A percentile compares a stretch with the other conserved stretches of the same genome.
These are phyloP conservation scores for Thereva nobilitata DNA, from an alignment of 2,888 invertebrate species.

Conservation along the genomic window DNA sequence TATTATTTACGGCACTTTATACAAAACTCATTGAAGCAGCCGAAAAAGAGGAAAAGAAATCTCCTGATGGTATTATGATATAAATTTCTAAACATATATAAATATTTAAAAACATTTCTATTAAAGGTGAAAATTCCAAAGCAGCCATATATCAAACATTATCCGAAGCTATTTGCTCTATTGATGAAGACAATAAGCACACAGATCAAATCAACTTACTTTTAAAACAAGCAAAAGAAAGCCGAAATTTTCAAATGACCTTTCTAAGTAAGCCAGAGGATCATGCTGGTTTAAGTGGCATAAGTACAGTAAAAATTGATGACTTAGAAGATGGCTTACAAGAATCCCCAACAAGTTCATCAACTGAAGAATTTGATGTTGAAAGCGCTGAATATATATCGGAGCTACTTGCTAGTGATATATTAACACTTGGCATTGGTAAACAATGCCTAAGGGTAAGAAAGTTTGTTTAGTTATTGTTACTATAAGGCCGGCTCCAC, in stretches of 20 bases:
- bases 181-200: conserved; percentile 80
- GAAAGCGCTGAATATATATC: conserved; percentile 60
- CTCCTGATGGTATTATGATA: background rate
- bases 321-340: conserved; percentile 45
- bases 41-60: conserved; percentile 49
- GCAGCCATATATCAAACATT: conserved; percentile 70
- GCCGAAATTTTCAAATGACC: conserved; percentile 49
- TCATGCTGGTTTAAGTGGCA: conserved; percentile 51
- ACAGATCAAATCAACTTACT: conserved; percentile 73
- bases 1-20: conserved; percentile 71
- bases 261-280: conserved; percentile 55
- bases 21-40: conserved; percentile 65
- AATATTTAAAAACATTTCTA: conserved; percentile 1
- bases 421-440: conserved; percentile 66
- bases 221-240: conserved; percentile 61
- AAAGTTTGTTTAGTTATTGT: conserved; percentile 16
- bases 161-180: conserved; percentile 77
- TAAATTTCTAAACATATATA: too few species aligned
- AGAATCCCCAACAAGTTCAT: conserved; percentile 47
- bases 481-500: too few species aligned
- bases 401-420: conserved; percentile 66
- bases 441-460: conserved; percentile 61
- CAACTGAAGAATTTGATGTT: conserved; percentile 56
- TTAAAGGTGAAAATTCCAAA: conserved; percentile 50
- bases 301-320: conserved; percentile 55